Evolutionary conservation across 2,888 invertebrate genomes (phyloP).

Genomic region (Deroplatys truncata): DNA sequence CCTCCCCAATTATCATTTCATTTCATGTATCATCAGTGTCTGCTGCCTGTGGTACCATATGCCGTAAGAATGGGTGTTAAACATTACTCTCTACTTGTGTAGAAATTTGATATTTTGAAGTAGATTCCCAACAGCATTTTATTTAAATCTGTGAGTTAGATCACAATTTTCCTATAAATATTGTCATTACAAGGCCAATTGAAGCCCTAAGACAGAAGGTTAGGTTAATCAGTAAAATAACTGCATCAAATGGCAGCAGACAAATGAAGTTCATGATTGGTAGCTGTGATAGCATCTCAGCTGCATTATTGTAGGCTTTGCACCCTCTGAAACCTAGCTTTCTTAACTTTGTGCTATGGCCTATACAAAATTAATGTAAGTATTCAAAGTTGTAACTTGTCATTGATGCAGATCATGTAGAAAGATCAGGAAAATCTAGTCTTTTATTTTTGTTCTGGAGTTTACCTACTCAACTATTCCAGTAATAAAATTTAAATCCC

Average conservation of each 20-base stretch:
- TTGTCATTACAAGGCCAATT: background rate
- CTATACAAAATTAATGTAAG: background rate
- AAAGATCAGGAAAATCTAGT: background rate
- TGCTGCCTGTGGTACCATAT: too few species aligned
- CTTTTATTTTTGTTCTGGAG: background rate
- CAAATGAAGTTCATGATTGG: background rate
- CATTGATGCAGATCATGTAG: background rate
- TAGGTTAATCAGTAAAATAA: background rate
- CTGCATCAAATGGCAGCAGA: background rate
- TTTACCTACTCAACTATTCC: too few species aligned
- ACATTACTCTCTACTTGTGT: background rate
- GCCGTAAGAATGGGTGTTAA: background rate
- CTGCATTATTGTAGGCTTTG: background rate
- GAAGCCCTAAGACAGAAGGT: background rate
- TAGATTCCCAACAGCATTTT: background rate
- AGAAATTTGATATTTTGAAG: background rate
- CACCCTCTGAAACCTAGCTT: background rate
- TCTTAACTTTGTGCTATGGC: background rate
- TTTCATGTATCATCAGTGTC: background rate
- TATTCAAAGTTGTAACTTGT: background rate
- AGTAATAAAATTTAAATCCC: too few species aligned
- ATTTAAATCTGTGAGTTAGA: background rate
- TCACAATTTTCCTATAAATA: background rate
- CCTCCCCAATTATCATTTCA: background rate
- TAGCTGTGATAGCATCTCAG: background rate